A percentile compares a stretch with the other conserved stretches of the same genome.
phyloP scores from a whole-genome alignment of 2,888 invertebrate species.

The Rapana venosa region DNA sequence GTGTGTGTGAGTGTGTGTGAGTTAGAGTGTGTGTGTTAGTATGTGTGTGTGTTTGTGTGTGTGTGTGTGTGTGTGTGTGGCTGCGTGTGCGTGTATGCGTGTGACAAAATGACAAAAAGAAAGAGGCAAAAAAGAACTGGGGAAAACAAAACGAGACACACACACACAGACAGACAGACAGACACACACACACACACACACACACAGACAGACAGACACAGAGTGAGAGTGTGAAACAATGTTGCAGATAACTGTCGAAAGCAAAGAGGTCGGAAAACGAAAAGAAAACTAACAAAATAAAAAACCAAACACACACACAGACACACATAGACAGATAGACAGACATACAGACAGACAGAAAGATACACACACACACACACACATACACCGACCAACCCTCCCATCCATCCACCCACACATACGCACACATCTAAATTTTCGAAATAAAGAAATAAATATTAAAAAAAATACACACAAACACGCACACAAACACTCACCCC shows the following conservation, averaged over 20 bases:
- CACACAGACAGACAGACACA: not conserved
- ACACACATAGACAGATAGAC: not conserved
- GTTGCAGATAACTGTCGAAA: no score
- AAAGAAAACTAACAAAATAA: not conserved
- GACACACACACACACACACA: not conserved
- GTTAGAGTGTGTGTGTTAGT: not conserved
- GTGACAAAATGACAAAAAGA: not conserved
- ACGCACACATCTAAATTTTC: no score
- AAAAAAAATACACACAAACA: not conserved
- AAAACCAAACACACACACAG: not conserved
- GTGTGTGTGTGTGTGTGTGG: conserved; percentile 5
- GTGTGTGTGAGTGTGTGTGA: not conserved
- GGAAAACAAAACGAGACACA: no score
- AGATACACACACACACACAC: not conserved
- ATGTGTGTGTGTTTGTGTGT: not conserved
- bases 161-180: no score
- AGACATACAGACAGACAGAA: not conserved
- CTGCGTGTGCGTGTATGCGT: not conserved
- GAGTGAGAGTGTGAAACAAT: not conserved
- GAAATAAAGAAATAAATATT: no score
- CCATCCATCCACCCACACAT: no score
- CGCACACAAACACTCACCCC: not conserved
- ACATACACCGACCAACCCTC: not conserved
- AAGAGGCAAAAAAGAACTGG: not conserved
- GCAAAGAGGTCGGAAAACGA: no score